Evolutionary conservation across 2,113 vertebrate species (phyloP).

Genomic region (Dipodomys spectabilis): DNA sequence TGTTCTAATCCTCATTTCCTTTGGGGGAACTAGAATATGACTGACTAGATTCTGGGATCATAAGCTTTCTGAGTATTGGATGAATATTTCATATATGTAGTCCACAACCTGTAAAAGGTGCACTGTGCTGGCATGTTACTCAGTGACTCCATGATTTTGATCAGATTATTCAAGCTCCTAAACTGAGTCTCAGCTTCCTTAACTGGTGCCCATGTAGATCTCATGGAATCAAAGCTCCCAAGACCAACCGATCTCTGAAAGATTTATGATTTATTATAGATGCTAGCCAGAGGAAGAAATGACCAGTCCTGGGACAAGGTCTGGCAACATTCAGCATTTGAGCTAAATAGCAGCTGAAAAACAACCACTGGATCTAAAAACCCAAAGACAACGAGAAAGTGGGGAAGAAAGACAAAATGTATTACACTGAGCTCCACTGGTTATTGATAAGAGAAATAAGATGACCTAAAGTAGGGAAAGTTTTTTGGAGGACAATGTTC

Average conservation of each 20-base stretch:
- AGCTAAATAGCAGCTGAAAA: neutral
- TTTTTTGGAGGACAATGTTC: neutral
- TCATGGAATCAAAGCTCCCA: neutral
- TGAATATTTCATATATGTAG: neutral
- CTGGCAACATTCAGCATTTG: neutral
- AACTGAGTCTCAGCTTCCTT: neutral
- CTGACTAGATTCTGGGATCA: neutral
- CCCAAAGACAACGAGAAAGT: neutral
- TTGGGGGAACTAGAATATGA: neutral
- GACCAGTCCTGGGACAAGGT: neutral
- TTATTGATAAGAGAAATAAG: neutral
- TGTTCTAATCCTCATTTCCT: constrained; percentile 33
- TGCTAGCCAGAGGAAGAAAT: neutral
- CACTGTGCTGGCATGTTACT: neutral
- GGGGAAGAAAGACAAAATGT: neutral
- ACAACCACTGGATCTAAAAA: neutral
- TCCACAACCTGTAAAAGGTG: neutral
- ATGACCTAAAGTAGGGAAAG: neutral
- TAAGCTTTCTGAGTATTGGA: constrained; percentile 31
- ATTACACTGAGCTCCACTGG: neutral
- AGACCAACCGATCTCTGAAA: neutral
- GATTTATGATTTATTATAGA: neutral
- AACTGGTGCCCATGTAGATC: neutral
- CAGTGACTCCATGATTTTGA: neutral
- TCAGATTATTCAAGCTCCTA: neutral